Evolutionary conservation across 2,888 invertebrate genomes (phyloP).

Genomic region (Pyrrhia umbra): DNA sequence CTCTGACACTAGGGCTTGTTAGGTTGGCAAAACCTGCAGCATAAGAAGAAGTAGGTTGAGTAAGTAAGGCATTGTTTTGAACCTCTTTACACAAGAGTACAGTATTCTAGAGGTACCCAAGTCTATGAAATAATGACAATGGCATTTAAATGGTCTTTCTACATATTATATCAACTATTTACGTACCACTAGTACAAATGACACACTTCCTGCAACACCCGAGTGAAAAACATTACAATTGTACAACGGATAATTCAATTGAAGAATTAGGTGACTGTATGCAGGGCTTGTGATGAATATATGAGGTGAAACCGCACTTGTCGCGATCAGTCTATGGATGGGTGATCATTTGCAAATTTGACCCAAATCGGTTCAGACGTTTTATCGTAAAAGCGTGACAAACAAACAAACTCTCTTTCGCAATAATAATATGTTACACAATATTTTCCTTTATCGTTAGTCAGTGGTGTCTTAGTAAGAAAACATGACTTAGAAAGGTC

Average conservation of each 20-base stretch:
- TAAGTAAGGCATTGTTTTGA: too few relatives aligned
- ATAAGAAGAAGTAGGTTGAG: too few relatives aligned
- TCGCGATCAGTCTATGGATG: not conserved
- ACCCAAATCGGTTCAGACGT: too few relatives aligned
- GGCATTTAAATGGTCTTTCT: not conserved
- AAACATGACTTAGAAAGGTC: too few relatives aligned
- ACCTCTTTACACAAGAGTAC: too few relatives aligned
- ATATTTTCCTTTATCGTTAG: too few relatives aligned
- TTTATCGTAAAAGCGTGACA: too few relatives aligned
- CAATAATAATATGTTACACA: too few relatives aligned
- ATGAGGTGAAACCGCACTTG: not conserved
- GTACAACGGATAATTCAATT: constrained; percentile 6
- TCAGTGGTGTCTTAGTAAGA: too few relatives aligned
- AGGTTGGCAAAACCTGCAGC: too few relatives aligned
- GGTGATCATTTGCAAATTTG: not conserved
- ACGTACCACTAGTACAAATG: not conserved
- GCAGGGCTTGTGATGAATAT: not conserved
- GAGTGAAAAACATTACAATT: constrained; percentile 14
- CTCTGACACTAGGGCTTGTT: too few relatives aligned
- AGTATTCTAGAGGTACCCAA: not conserved
- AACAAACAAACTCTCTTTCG: too few relatives aligned
- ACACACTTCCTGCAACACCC: constrained; percentile 10
- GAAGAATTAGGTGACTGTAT: constrained; percentile 5
- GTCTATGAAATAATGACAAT: constrained; percentile 2
- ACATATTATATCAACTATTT: not conserved